Conservation (phyloP, 2,113 vertebrate species). For the Rhadina sibilatrix region DNA sequence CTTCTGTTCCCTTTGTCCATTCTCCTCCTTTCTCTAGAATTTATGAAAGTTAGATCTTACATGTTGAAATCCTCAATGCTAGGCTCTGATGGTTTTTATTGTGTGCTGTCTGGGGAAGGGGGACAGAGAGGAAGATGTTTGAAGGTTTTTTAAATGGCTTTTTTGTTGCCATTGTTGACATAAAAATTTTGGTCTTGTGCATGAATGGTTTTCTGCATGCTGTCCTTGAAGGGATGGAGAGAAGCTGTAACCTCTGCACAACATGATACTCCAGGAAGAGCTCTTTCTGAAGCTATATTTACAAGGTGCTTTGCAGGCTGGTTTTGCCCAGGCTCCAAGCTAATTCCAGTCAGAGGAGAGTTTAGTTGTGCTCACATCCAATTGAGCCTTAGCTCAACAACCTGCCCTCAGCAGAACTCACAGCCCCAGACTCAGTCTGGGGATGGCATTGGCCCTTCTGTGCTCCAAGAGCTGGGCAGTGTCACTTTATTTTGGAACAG, state of each 20-base stretch:
- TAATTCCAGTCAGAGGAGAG: neutral
- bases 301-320: neutral
- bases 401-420: neutral
- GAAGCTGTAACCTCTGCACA: neutral
- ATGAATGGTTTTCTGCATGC: neutral
- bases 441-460: rapidly evolving
- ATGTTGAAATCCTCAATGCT: neutral
- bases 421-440: neutral
- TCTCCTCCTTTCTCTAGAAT: neutral
- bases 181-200: neutral
- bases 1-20: neutral
- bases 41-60: neutral
- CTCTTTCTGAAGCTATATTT: neutral
- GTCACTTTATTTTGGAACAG: neutral
- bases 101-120: neutral
- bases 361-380: neutral
- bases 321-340: neutral
- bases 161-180: neutral
- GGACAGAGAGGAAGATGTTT: neutral
- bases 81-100: neutral
- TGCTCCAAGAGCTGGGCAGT: neutral
- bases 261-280: rapidly evolving
- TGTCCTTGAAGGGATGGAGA: neutral
- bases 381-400: neutral
- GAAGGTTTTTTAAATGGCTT: neutral